Conservation (phyloP, 2,888 invertebrate species). For the Lasioglossum leucozonium region DNA sequence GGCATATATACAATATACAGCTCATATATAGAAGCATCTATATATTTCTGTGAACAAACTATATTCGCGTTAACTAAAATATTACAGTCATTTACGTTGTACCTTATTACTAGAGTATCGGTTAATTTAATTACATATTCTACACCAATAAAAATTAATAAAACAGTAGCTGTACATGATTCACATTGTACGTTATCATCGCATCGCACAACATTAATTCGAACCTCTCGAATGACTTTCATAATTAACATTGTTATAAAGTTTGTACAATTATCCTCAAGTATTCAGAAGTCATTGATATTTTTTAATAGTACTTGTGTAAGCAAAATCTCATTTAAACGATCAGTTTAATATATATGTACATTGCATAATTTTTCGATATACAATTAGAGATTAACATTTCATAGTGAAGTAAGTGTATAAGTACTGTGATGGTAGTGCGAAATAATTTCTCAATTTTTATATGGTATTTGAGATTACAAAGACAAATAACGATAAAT, state of each 20-base stretch:
- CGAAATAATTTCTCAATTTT: constrained; percentile 8
- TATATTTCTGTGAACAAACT: constrained; percentile 24
- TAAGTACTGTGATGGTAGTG: constrained; percentile 9
- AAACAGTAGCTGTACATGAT: constrained; percentile 32
- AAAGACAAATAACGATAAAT: not conserved
- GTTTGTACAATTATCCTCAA: constrained; percentile 28
- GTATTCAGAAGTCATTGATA: constrained; percentile 5
- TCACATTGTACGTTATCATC: constrained; percentile 30
- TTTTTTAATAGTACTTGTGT: constrained; percentile 9
- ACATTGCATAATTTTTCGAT: constrained; percentile 8
- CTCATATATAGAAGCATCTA: constrained; percentile 32
- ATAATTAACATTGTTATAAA: constrained; percentile 22
- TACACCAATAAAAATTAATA: constrained; percentile 41
- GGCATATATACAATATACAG: constrained; percentile 28
- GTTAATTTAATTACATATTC: constrained; percentile 40
- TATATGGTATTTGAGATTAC: constrained; percentile 6
- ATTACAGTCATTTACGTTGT: constrained; percentile 25
- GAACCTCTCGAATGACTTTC: constrained; percentile 4
- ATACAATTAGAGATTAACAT: constrained; percentile 13
- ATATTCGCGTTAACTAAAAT: constrained; percentile 26
- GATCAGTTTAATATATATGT: constrained; percentile 14
- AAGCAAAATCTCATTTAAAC: constrained; percentile 11
- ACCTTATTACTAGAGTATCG: constrained; percentile 42
- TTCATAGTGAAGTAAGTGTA: constrained; percentile 15
- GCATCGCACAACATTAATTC: not conserved